Conservation (phyloP, 35 echinoderm and acorn worm species). For the Diadema setosum region DNA sequence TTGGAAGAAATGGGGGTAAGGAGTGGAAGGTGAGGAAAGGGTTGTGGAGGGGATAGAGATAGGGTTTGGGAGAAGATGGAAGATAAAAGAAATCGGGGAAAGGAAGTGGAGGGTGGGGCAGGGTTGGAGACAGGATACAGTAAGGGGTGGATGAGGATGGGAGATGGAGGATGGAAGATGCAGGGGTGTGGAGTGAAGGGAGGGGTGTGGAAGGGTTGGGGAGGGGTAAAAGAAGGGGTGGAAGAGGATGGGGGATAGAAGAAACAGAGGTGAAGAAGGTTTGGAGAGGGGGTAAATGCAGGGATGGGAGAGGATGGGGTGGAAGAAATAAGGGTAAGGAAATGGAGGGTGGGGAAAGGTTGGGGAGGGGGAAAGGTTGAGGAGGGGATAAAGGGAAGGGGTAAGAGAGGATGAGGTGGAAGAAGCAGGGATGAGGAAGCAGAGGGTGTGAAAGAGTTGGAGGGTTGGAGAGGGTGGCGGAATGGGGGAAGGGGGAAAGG, state of each 20-base stretch:
- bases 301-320: neutral
- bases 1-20: neutral
- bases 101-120: neutral
- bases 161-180: neutral
- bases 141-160: neutral
- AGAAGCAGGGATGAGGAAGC: neutral
- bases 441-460: neutral
- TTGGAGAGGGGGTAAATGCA: neutral
- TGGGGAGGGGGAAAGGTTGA: neutral
- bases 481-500: neutral
- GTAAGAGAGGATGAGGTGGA: neutral
- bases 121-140: neutral
- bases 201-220: neutral
- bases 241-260: neutral
- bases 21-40: neutral
- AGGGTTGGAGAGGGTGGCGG: neutral
- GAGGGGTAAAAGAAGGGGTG: neutral
- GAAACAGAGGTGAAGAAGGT: neutral
- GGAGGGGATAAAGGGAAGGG: neutral
- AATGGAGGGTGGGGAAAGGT: neutral
- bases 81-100: neutral
- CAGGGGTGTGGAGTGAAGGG: neutral
- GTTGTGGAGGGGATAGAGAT: neutral
- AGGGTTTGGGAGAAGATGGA: neutral
- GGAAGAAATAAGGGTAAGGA: neutral